These are phyloP conservation scores for Agrochola macilenta DNA, from an alignment of 2,888 invertebrate genomes.

Conservation along the genomic window DNA sequence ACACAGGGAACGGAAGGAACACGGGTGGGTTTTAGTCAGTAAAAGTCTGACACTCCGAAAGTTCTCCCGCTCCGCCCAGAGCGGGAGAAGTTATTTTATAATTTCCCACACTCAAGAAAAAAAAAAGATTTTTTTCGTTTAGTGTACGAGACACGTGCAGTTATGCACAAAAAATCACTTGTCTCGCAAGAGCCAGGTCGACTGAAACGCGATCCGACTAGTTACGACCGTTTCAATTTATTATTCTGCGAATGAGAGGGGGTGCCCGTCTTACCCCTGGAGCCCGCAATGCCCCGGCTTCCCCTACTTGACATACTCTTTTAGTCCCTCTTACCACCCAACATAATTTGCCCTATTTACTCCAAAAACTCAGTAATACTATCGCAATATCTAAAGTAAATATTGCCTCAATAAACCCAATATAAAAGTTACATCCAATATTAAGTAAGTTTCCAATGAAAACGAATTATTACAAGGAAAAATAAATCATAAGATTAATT, in stretches of 20 bases:
- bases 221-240: background rate
- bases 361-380: conserved; percentile 28
- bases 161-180: too few species aligned
- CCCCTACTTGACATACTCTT: background rate
- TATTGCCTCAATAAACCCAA: conserved; percentile 27
- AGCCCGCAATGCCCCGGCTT: background rate
- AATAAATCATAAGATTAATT: conserved; percentile 57
- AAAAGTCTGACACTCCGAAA: too few species aligned
- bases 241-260: background rate
- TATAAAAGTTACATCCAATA: conserved; percentile 47
- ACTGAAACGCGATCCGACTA: too few species aligned
- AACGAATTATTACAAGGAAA: conserved; percentile 46
- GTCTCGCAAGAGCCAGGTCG: too few species aligned
- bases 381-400: conserved; percentile 44
- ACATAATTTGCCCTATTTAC: conserved; percentile 1
- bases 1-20: too few species aligned
- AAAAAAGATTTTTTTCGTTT: too few species aligned
- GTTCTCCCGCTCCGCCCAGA: too few species aligned
- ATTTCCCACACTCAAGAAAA: too few species aligned
- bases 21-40: too few species aligned
- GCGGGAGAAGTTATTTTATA: too few species aligned
- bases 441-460: conserved; percentile 36
- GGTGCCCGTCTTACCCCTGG: background rate
- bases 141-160: too few species aligned
- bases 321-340: background rate